Base-by-base conservation (phyloP, 2,797 vertebrate species). In the Arctocebus calabarensis region DNA sequence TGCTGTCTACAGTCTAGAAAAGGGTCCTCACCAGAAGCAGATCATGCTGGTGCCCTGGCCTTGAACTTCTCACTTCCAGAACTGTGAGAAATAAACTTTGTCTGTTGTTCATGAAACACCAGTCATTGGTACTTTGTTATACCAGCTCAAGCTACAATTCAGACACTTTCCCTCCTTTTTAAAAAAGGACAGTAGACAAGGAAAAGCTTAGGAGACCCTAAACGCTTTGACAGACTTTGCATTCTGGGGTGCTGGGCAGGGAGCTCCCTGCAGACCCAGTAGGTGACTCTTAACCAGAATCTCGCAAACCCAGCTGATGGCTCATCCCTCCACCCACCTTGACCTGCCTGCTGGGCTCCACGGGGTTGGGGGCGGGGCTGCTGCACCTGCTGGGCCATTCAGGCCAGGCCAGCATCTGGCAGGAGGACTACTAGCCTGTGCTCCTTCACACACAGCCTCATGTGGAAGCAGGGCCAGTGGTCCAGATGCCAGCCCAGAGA, bases 291-390 rank as follows among this genome's bases (percentile, higher is more conserved):
- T 34, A 40, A 66, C 23, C 32, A 20, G 37, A 2, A 48, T 48
- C 83, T 48, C 23, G 10, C n/a, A 7, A 57, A 6, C 20, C 29
- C 1, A 52, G 13, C 43, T 37, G 43, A 23, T 16, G 12, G 34
- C 23, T 9, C 45, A 8, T 3, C 25, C 19, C 20, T n/a, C 77
- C n/a, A 29, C 19, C 9, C 6, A 40, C 20, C 25, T 23, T 19
- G 48, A 68, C 5, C 52, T 6, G n/a, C 40, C 3, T 1, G 0
- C 12, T 70, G 22, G 37, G n/a, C 37, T 40, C n/a, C 1, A 0
- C 2, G 13, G 20, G 16, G 16, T 40, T 7, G 17, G 55, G 55
- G 61, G 4, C 11, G 1, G 66, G 19, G 4, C 27, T 14, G 1
- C 34, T 40, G 32, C 40, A 20, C 6, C 62, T 75, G 22, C 57